Evolutionary conservation across 2,888 invertebrate genomes (phyloP).

Genomic region (Lycophotia porphyrea): DNA sequence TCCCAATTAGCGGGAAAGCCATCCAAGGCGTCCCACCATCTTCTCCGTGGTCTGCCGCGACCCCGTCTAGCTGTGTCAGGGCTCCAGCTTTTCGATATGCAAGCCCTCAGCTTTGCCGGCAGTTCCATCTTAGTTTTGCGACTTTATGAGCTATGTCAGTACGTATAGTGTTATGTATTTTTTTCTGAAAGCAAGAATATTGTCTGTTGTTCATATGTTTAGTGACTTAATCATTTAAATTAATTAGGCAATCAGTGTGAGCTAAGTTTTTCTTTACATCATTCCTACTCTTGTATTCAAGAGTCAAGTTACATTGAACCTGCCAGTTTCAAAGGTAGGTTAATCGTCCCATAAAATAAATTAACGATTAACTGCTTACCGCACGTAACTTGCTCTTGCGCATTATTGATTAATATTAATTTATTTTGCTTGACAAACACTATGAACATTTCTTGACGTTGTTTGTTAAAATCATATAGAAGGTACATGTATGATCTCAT

Average conservation of each 20-base stretch:
- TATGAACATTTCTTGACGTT: no score
- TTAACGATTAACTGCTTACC: background rate
- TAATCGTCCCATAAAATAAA: constrained; percentile 18
- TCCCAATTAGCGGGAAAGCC: no score
- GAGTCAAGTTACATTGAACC: background rate
- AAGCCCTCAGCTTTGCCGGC: no score
- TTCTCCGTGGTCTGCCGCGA: no score
- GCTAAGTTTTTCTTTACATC: background rate
- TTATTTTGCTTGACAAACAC: background rate
- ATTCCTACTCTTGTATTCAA: constrained; percentile 8
- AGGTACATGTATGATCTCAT: background rate
- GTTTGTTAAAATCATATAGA: background rate
- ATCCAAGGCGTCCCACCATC: no score
- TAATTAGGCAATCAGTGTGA: background rate
- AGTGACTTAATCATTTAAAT: background rate
- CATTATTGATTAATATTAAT: constrained; percentile 8
- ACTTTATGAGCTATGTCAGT: no score
- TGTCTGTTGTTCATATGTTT: background rate
- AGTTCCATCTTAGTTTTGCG: no score
- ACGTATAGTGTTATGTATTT: no score
- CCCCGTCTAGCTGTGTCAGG: no score
- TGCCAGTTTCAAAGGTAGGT: background rate
- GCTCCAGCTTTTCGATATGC: no score
- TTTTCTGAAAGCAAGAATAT: no score
- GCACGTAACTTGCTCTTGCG: constrained; percentile 4